Evolutionary conservation across 2,888 invertebrate species (phyloP), one percentile per base, ranked within the genome.

Genomic region (Stenodema calcarata): DNA sequence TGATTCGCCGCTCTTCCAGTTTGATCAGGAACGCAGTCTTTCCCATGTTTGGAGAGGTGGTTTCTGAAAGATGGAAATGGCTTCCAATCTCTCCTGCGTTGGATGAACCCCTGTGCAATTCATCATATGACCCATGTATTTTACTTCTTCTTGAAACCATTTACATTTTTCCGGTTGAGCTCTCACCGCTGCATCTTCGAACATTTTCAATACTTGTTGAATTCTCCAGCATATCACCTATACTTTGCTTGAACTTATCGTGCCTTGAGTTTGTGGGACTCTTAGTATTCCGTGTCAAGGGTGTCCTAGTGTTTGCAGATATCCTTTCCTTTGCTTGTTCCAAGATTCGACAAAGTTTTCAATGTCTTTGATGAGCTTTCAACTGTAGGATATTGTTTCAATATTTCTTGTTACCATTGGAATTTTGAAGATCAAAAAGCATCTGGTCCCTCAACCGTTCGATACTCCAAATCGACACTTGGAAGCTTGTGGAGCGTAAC

Each of bases 141-240:
- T 80, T 1, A 80, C 50, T 80, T 80, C 14, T 1, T 80, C 23
- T 23, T 80, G 42, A 11, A 80, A 80, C 80, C 80, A 80, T n/a
- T 80, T 42, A 44, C 80, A 80, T 23, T 80, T 80, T n/a, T 4
- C n/a, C 27, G 23, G 11, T 18, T 80, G 50, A 27, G 28, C 47
- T 80, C 50, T 18, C 16, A 78, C 12, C 23, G 35, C 78, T 14
- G 80, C 80, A 23, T 18, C 4, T 18, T 44, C 6, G 14, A 80
- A 16, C 9, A 14, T 3, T 12, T 80, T 6, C 7, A 80, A 28
- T 18, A 80, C 80, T 16, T 41, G 18, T 44, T 28, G 4, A 4
- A 80, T 3, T 9, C 44, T 44, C 23, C 16, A 1, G 42, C 6
- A 6, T 11, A 42, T 42, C 7, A 9, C 11, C 7, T 42, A 42